Conservation (phyloP, 2,797 vertebrate species). For the Botia kubotai region DNA sequence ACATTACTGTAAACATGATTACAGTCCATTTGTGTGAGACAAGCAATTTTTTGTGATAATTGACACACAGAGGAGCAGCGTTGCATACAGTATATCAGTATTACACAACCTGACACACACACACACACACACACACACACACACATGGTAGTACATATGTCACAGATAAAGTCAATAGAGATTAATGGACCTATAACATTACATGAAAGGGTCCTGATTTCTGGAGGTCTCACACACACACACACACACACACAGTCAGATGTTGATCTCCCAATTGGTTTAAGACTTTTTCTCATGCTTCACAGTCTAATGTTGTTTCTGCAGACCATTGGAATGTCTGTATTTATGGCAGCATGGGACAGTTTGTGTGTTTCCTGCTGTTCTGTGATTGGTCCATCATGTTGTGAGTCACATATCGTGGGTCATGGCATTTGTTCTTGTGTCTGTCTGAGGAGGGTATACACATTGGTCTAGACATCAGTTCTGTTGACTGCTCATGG, state of each 20-base stretch:
- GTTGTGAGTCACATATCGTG: slow-evolving; percentile 21
- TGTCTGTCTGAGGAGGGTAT: slow-evolving; percentile 1
- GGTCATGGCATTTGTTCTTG: background rate
- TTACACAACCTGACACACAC: too few relatives aligned
- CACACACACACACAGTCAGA: too few relatives aligned
- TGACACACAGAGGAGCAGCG: too few relatives aligned
- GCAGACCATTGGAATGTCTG: slow-evolving; percentile 20
- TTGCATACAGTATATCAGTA: too few relatives aligned
- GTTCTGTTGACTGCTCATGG: slow-evolving; percentile 32
- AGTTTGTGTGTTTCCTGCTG: slow-evolving; percentile 14
- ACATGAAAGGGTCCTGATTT: background rate
- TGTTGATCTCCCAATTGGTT: background rate
- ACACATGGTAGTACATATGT: too few relatives aligned
- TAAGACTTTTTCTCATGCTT: slow-evolving; percentile 32
- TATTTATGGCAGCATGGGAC: slow-evolving; percentile 31
- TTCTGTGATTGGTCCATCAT: background rate
- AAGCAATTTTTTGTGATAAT: background rate
- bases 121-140: too few relatives aligned
- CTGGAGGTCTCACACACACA: background rate
- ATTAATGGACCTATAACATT: background rate
- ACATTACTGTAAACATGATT: background rate
- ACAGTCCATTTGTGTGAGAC: too few relatives aligned
- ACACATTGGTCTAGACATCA: slow-evolving; percentile 25
- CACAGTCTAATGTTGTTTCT: slow-evolving; percentile 24
- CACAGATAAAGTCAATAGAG: background rate